Percentiles rank a stretch among this genome's conserved stretches.
phyloP scores from a whole-genome alignment of 2,797 vertebrate species.

The Heterohyrax brucei region DNA sequence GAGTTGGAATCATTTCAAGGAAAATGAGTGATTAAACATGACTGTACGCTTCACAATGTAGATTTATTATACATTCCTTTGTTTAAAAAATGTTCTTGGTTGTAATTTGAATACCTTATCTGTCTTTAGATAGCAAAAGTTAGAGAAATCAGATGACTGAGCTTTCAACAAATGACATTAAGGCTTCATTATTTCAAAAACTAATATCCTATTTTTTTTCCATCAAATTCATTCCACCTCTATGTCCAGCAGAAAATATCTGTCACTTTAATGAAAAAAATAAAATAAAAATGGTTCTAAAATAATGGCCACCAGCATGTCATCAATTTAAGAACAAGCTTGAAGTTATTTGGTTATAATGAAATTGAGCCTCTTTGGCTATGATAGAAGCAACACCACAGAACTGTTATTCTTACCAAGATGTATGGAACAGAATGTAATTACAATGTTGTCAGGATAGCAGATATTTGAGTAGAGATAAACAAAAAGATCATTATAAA shows the following conservation, averaged over 20 bases:
- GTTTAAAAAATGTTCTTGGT: neutral
- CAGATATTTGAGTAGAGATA: constrained; percentile 48
- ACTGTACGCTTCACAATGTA: neutral
- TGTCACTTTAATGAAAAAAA: constrained; percentile 54
- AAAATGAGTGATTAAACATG: neutral
- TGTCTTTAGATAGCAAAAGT: neutral
- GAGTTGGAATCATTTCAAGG: too few relatives aligned
- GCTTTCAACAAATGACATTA: neutral
- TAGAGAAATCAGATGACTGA: neutral
- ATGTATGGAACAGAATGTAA: neutral
- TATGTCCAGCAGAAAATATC: constrained; percentile 29
- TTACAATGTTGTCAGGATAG: constrained; percentile 40
- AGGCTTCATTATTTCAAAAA: constrained; percentile 23
- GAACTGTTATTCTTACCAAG: constrained; percentile 48
- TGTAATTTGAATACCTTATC: neutral
- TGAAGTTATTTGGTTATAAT: constrained; percentile 54
- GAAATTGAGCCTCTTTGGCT: constrained; percentile 50
- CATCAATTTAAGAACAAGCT: constrained; percentile 55
- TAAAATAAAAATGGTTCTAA: constrained; percentile 68
- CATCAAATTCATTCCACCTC: neutral
- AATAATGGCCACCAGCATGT: constrained; percentile 1
- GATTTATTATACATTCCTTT: neutral
- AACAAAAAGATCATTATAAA: constrained; percentile 57
- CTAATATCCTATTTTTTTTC: neutral
- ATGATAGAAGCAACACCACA: constrained; percentile 21